Evolutionary conservation across 2,888 invertebrate species (phyloP).

Genomic region (Therioaphis trifolii): DNA sequence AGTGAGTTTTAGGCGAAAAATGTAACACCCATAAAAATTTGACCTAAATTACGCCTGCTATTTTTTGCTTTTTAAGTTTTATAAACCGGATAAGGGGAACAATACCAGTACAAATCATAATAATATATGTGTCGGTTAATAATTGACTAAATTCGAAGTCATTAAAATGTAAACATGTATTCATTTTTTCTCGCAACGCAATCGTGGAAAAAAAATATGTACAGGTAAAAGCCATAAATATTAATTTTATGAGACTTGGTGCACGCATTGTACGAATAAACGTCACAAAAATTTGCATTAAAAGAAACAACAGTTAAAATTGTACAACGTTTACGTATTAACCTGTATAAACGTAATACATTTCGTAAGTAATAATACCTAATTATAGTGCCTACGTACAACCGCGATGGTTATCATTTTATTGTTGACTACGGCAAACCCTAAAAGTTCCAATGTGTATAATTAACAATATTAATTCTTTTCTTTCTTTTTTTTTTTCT

Average conservation of each 20-base stretch:
- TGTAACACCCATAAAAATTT: no score
- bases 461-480: conserved; percentile 1
- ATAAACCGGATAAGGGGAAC: no score
- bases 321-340: background rate
- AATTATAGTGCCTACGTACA: background rate
- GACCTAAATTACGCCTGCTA: no score
- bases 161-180: background rate
- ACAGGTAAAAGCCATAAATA: conserved; percentile 24
- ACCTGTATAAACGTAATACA: no score
- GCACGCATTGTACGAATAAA: background rate
- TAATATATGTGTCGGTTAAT: background rate
- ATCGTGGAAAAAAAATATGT: background rate
- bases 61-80: no score
- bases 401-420: conserved; percentile 7
- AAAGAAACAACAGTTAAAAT: background rate
- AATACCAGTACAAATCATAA: no score
- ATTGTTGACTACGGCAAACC: background rate
- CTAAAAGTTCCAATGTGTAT: background rate
- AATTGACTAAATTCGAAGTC: background rate
- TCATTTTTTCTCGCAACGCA: background rate
- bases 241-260: conserved; percentile 37
- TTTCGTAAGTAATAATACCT: background rate
- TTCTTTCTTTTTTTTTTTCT: background rate
- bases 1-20: no score
- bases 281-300: conserved; percentile 18